Evolutionary conservation across 2,797 vertebrate species (phyloP), one percentile per base, ranked within the genome.

Genomic region (Cygnus olor): DNA sequence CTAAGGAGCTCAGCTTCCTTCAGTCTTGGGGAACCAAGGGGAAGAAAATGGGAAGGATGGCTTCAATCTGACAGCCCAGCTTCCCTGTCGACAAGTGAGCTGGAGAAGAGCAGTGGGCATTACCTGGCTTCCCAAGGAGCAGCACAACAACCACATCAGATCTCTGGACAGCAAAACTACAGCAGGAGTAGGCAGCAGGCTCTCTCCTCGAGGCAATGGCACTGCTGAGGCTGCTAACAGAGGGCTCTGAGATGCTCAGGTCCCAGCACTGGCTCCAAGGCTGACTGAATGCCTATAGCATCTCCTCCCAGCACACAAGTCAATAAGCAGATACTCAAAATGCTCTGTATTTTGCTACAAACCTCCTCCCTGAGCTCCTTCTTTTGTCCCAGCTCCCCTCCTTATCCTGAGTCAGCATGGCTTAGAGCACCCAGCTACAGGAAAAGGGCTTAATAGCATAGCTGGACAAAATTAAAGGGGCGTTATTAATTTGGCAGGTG

Each of bases 381-480:
- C 82, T 88, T 87, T 88, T 85, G 65, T 68, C 61, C 66, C 86
- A 92, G 63, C 71, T 90, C 47, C n/a, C 57, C 57, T 86, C n/a
- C 36, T 80, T 49, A 47, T 65, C 83, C 93, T 71, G 81, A 95
- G 65, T 77, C 90, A 93, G 86, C 87, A 66, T 2, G 34, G 80
- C 80, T 81, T 53, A 53, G 3, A 92, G 54, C 70, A 94, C 72
- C 80, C 60, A 76, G 73, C 32, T 89, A 86, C 65, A 68, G 57
- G 44, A 93, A 79, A 95, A 96, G 14, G 40, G 53, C 76, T 93
- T 93, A 90, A 81, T 45, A 94, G 64, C 32, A 90, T 77, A 87
- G 90, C 77, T 85, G 73, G 90, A 84, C 85, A 94, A 96, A 96
- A 97, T 95, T 93, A 88, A 91, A 96, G 93, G 88, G 87, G 83